phyloP scores from a whole-genome alignment of 2,888 invertebrate genomes.

The Schizotus pectinicornis region DNA sequence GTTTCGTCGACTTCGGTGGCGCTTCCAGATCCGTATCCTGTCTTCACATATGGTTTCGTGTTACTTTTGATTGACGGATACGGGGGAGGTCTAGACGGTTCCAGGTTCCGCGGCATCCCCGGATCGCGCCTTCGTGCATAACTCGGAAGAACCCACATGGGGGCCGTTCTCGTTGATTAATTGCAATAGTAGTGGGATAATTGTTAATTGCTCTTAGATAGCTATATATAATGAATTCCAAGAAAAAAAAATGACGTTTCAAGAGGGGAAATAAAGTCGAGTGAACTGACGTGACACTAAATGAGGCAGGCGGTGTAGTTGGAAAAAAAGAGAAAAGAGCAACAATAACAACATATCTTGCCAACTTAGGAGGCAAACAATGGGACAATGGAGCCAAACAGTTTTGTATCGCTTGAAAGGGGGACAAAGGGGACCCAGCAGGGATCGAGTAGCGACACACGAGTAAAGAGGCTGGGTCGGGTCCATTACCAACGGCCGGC shows the following conservation, averaged over 20 bases:
- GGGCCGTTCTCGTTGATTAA: constrained; percentile 1
- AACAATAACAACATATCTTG: constrained; percentile 10
- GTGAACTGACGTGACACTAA: background rate
- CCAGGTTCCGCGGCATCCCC: constrained; percentile 21
- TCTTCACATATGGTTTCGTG: constrained; percentile 38
- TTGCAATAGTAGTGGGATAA: constrained; percentile 1
- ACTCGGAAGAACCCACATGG: constrained; percentile 11
- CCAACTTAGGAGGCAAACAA: constrained; percentile 7
- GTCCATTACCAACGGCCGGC: constrained; percentile 12
- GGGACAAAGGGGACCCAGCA: constrained; percentile 10
- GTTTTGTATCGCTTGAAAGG: constrained; percentile 13
- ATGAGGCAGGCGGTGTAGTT: background rate
- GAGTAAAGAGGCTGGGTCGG: constrained; percentile 14
- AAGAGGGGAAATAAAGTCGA: too few relatives aligned
- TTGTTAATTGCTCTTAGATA: too few relatives aligned
- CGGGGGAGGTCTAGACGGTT: constrained; percentile 42
- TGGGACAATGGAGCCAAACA: constrained; percentile 11
- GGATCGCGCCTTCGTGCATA: constrained; percentile 20
- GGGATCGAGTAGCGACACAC: constrained; percentile 15
- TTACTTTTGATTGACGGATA: constrained; percentile 39
- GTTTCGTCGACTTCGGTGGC: constrained; percentile 26
- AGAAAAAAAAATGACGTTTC: too few relatives aligned
- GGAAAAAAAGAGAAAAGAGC: constrained; percentile 11
- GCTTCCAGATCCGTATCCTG: constrained; percentile 31
- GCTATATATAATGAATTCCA: too few relatives aligned